Base-by-base conservation (phyloP, 2,888 invertebrate species). In the Clepsis dumicolana region DNA sequence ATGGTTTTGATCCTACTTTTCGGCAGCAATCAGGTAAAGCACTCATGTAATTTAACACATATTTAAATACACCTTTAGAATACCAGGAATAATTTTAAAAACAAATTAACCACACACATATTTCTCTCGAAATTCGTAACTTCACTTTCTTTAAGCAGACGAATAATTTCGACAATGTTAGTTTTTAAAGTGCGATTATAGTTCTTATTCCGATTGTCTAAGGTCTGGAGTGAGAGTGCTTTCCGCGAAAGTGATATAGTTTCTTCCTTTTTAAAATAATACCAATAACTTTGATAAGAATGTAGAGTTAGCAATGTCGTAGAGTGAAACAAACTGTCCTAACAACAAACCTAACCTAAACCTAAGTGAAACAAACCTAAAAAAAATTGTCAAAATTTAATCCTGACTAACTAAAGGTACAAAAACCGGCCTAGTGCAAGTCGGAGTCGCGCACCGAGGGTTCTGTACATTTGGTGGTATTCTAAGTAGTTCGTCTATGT, bases 51-150 rank as follows among this genome's bases (percentile, higher is more conserved):
- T n/a, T n/a, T n/a, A n/a, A n/a, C n/a, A n/a, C n/a, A n/a, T n/a
- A n/a, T n/a, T n/a, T n/a, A 4, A 4, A 41, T n/a, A n/a, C n/a
- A n/a, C 14, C 41, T 44, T 44, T 38, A 38, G n/a, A 44, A 7
- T 44, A 44, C 41, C 41, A 44, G 41, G 41, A 44, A 44, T 16
- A 44, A 44, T 18, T n/a, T n/a, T n/a, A n/a, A 18, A 44, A 44
- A 44, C 14, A 44, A 44, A 44, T 16, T 16, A 44, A 38, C 38
- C 4, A 14, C 4, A 4, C 38, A 38, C n/a, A n/a, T n/a, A 38
- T 14, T 38, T 38, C 38, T 4, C n/a, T 38, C 4, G 14, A 38
- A 38, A 14, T n/a, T n/a, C 0, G 16, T 8, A 16, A 44, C 41
- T 44, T 44, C 41, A 44, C 41, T 44, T 44, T 44, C 41, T 44